Evolutionary conservation across 2,113 vertebrate genomes (phyloP), one percentile per base, ranked within the genome.

Genomic region (Sinocyclocheilus anshuiensis): DNA sequence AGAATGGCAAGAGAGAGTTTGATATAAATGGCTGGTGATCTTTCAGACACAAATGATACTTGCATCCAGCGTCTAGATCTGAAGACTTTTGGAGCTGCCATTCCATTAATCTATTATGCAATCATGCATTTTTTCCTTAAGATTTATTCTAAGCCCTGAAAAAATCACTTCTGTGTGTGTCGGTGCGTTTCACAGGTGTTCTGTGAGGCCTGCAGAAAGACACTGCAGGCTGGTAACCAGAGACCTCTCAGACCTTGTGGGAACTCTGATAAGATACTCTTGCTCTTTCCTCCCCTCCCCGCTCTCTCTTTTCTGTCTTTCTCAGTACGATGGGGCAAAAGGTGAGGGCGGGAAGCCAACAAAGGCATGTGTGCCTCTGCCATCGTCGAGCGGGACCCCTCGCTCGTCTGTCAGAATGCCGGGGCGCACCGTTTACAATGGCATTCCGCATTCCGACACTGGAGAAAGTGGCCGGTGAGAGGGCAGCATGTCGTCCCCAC

Each of bases 341-440:
- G 85, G 86, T 87, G 76, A 83, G 72, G 85, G 59, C 55, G 81
- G 50, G 18, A 83, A 80, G 45, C n/a, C 74, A 87, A 87, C 83
- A 88, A 88, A 59, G 75, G 33, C 48, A 81, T 86, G 72, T 55
- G 65, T 77, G 84, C 84, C 48, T 85, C 84, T 79, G 77, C 86
- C 74, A 45, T 83, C n/a, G 90, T 91, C 90, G 93, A 91, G 83
- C 89, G 90, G 86, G 83, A 89, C 80, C 88, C 88, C 83, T 87
- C 45, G 85, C 89, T 86, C 36, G 79, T 87, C 89, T 93, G 91
- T 95, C 92, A 90, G 77, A 67, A 89, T 85, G 89, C 92, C 90
- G 90, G 92, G 90, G 89, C 92, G 29, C 72, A 87, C 93, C 92
- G 92, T 94, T 94, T 93, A 94, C 91, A 89, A 89, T 93, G 91